Evolutionary conservation across 2,888 invertebrate species (phyloP).

Genomic region (Zele albiditarsus): DNA sequence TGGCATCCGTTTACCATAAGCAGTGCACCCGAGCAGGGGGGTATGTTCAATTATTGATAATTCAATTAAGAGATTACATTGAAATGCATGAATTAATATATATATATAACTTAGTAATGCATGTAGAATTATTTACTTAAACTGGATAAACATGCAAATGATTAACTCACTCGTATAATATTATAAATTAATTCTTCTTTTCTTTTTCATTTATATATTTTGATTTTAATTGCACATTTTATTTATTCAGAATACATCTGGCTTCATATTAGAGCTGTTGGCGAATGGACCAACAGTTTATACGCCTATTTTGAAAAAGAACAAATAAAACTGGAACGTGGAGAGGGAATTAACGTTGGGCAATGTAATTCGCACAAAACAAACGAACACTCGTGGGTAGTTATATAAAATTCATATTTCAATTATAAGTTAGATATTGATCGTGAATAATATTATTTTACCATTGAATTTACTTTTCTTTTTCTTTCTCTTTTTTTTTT

Average conservation of each 20-base stretch:
- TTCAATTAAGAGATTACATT: neutral
- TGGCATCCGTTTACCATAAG: conserved; percentile 99
- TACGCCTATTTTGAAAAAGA: conserved; percentile 90
- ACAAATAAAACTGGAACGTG: conserved; percentile 82
- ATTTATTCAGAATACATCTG: conserved; percentile 84
- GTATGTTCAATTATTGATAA: conserved; percentile 69
- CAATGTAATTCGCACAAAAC: conserved; percentile 55
- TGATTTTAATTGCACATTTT: neutral
- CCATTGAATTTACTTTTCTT: neutral
- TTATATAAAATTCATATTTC: conserved; percentile 19
- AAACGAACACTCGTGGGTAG: conserved; percentile 61
- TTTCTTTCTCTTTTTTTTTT: conserved; percentile 20
- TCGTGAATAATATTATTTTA: neutral
- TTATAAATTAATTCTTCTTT: neutral
- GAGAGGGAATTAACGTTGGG: conserved; percentile 75
- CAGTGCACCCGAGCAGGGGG: conserved; percentile 94
- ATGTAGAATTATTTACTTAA: neutral
- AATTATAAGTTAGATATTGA: conserved; percentile 1
- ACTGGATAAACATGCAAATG: neutral
- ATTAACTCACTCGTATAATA: neutral
- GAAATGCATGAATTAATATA: neutral
- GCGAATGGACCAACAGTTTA: conserved; percentile 94
- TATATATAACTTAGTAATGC: neutral
- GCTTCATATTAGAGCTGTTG: conserved; percentile 94
- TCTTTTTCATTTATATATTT: neutral